phyloP scores from a whole-genome alignment of 2,888 invertebrate genomes.

The Drosophila diplacantha region DNA sequence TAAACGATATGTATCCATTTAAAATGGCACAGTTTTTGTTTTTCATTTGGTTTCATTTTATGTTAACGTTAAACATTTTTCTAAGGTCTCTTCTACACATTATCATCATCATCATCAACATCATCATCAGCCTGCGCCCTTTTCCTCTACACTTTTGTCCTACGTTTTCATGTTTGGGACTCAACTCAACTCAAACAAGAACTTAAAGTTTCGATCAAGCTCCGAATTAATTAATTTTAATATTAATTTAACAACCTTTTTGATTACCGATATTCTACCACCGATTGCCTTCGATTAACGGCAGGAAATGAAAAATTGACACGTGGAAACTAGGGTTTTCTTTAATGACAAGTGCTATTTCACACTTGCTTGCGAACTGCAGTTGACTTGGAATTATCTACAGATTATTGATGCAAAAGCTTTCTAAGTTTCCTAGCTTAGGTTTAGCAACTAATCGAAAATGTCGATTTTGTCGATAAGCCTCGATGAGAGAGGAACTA shows the following conservation, averaged over 20 bases:
- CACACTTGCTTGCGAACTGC: not conserved
- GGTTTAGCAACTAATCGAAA: not conserved
- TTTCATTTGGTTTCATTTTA: not conserved
- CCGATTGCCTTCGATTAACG: not conserved
- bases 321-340: not conserved
- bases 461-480: not conserved
- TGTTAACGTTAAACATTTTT: conserved; percentile 33
- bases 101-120: not conserved
- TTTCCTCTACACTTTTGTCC: conserved; percentile 5
- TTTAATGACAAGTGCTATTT: not conserved
- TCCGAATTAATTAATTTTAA: conserved; percentile 2
- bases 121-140: not conserved
- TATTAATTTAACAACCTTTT: conserved; percentile 15
- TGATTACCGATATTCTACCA: not conserved
- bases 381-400: conserved; percentile 2
- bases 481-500: not conserved
- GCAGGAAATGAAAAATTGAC: conserved; percentile 10
- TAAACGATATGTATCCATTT: conserved; percentile 64
- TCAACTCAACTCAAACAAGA: conserved; percentile 4
- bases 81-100: conserved; percentile 15
- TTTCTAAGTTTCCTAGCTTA: too few relatives aligned
- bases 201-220: conserved; percentile 16
- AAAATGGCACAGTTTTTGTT: conserved; percentile 54
- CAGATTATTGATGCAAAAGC: not conserved
- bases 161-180: conserved; percentile 5